These are phyloP conservation scores for Scatophagus argus DNA, from an alignment of 2,113 vertebrate species.

Conservation along the genomic window DNA sequence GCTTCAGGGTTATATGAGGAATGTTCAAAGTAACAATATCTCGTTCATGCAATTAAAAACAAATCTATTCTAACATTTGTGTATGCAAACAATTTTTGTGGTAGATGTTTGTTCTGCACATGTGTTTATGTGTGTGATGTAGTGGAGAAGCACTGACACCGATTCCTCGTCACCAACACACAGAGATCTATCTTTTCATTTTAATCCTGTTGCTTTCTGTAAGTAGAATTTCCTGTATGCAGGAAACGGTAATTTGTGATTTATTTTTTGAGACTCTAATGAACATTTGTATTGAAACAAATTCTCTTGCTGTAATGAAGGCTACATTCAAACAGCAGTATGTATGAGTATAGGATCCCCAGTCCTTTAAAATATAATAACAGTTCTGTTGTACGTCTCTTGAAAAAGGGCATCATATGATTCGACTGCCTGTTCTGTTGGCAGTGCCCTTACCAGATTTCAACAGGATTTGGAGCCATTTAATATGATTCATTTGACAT, in stretches of 20 bases:
- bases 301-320: neutral
- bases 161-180: neutral
- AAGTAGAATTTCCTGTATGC: neutral
- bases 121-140: conserved; percentile 9
- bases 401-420: neutral
- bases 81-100: conserved; percentile 35
- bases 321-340: neutral
- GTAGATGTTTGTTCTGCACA: conserved; percentile 22
- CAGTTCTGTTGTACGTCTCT: neutral
- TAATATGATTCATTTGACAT: neutral
- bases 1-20: conserved; percentile 68
- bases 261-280: neutral
- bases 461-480: neutral
- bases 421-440: too few relatives aligned
- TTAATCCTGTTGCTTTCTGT: neutral
- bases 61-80: conserved; percentile 45
- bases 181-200: neutral
- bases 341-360: too few relatives aligned
- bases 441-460: too few relatives aligned
- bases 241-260: neutral
- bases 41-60: conserved; percentile 58
- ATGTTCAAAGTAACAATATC: conserved; percentile 68
- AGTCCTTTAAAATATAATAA: too few relatives aligned
- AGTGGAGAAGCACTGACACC: conserved; percentile 9
- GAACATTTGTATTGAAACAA: neutral